A percentile compares a stretch with the other conserved stretches of the same genome.
These are phyloP conservation scores for Paraescarpia echinospica DNA, from an alignment of 1,140 invertebrate genomes.

Conservation along the genomic window DNA sequence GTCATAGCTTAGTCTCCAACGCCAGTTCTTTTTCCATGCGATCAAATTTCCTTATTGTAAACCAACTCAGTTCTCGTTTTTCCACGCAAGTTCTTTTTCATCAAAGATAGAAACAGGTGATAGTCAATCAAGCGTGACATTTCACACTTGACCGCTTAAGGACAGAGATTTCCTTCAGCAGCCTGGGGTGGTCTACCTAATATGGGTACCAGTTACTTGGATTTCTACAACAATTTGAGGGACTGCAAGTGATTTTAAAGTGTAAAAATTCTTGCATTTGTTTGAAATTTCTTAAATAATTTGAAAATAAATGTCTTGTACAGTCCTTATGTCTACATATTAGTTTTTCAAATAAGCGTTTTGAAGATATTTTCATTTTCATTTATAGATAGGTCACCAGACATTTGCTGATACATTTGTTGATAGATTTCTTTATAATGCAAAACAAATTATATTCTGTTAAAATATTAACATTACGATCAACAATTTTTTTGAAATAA, in stretches of 20 bases:
- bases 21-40: background rate
- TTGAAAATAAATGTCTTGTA: background rate
- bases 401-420: too few species aligned
- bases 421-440: too few species aligned
- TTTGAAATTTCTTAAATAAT: background rate
- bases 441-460: too few species aligned
- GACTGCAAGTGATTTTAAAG: background rate
- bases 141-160: background rate
- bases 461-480: too few species aligned
- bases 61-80: background rate
- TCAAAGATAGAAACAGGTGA: background rate
- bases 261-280: background rate
- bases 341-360: background rate
- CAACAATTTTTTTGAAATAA: too few species aligned
- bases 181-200: background rate
- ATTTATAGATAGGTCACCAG: background rate
- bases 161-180: background rate
- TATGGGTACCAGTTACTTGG: background rate
- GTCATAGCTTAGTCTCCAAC: background rate
- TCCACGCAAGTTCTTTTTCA: background rate
- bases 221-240: background rate
- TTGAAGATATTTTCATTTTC: background rate
- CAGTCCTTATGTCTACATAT: background rate
- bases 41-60: background rate
- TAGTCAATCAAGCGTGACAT: background rate